phyloP scores from a whole-genome alignment of 2,113 vertebrate genomes.

The Ptilonorhynchus violaceus region DNA sequence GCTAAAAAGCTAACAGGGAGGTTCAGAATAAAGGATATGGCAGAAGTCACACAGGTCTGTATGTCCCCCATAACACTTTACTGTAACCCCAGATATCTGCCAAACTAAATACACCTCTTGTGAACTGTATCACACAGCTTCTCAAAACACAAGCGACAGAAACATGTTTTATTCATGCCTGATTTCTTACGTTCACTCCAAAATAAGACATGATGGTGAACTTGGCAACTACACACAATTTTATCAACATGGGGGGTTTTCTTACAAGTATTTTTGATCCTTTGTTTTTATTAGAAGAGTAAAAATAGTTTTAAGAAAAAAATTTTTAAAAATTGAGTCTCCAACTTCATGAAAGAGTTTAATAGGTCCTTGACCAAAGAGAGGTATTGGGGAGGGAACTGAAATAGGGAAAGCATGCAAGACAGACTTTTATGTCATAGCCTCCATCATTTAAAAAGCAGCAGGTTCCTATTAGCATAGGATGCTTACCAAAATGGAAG shows the following conservation, averaged over 20 bases:
- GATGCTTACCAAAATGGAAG: background rate
- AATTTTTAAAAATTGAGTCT: rapidly evolving
- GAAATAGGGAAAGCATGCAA: background rate
- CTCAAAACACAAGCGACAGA: background rate
- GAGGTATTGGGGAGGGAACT: rapidly evolving
- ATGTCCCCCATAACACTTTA: background rate
- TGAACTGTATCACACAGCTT: background rate
- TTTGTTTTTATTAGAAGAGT: background rate
- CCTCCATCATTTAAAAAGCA: background rate
- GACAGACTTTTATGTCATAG: background rate
- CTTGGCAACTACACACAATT: background rate
- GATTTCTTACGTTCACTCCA: background rate
- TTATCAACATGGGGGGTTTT: background rate
- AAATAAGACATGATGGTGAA: background rate
- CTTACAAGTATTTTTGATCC: background rate
- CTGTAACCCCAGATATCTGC: background rate
- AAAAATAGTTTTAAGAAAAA: background rate
- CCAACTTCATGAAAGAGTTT: background rate
- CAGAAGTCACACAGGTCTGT: background rate
- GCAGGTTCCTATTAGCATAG: background rate
- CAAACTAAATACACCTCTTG: background rate
- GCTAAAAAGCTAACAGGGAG: background rate
- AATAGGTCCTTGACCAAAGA: background rate
- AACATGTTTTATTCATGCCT: background rate
- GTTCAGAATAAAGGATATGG: background rate